Evolutionary conservation across 2,888 invertebrate species (phyloP), one percentile per base, ranked within the genome.

Genomic region (Arrhopalites spinosus): DNA sequence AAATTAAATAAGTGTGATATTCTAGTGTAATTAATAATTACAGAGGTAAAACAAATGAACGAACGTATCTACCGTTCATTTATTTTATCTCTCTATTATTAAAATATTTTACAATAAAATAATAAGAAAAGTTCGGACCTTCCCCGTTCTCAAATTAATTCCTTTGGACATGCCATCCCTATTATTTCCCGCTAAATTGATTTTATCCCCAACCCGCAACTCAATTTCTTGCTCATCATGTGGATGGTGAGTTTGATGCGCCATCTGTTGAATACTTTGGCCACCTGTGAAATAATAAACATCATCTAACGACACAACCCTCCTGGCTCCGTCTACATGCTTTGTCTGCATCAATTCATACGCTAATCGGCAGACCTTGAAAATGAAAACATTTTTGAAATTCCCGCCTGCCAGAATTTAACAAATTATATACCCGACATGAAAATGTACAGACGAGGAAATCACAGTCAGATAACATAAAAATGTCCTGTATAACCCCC

Each of bases 211-310:
- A 0, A 89, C 88, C 85, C 85, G 83, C 53, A 94, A 86, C 78
- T 89, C 89, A 81, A 94, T 89, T 85, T 93, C 93, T 29, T 90
- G 90, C n/a, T 86, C 86, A 67, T 87, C 87, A 78, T 86, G 87
- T 0, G 90, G 88, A 77, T 88, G 87, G 85, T 96, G 94, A 56
- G 90, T 86, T 84, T 92, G 87, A 0, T 95, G 88, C 0, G 91
- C 96, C 47, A 90, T 86, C 59, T 93, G 90, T 84, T 94, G 91
- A 86, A 97, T 96, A 15, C 93, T 90, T 87, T 92, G 93, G 87
- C 98, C 97, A 0, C 99, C 98, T 20, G 98, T 98, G 86, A 94
- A 99, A 87, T 99, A 99, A 86, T 97, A 99, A 84, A 98, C 94
- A 85, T 99, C 98, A 86, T 99, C 98, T 74, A 99, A 88, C 0